phyloP scores from a whole-genome alignment of 2,797 vertebrate species.

The Pseudopleuronectes americanus region DNA sequence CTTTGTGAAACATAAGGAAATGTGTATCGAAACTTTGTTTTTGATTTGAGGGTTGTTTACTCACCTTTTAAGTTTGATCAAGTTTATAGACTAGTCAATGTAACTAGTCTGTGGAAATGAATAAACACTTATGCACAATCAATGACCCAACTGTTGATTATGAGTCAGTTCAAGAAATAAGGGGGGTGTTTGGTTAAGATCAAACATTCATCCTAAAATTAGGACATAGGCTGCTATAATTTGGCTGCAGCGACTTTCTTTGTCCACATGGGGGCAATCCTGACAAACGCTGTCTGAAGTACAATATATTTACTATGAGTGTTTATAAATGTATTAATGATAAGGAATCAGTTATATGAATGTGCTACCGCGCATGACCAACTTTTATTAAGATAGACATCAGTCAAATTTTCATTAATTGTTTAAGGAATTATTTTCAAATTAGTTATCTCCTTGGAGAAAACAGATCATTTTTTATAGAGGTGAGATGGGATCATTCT shows the following conservation, averaged over 20 bases:
- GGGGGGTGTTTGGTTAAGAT: not conserved
- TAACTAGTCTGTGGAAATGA: conserved; percentile 72
- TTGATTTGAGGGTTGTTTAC: conserved; percentile 61
- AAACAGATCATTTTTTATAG: not conserved
- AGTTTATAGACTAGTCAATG: conserved; percentile 55
- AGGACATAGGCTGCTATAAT: not conserved
- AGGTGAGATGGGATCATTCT: not conserved
- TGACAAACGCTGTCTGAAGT: not conserved
- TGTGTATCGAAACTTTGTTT: conserved; percentile 3
- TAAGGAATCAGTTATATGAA: not conserved
- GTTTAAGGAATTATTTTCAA: too few relatives aligned
- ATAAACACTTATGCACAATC: conserved; percentile 80
- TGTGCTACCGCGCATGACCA: not conserved
- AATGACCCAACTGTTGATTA: conserved; percentile 30
- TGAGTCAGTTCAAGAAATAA: not conserved
- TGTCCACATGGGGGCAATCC: conserved; percentile 52
- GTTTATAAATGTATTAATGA: too few relatives aligned
- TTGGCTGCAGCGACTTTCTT: not conserved
- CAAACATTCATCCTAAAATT: not conserved
- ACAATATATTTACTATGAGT: too few relatives aligned
- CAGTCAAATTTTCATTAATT: not conserved
- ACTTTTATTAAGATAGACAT: not conserved
- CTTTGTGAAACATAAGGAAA: conserved; percentile 41
- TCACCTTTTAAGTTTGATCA: conserved; percentile 66
- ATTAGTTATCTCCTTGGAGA: not conserved